Base-by-base conservation (phyloP, 2,888 invertebrate species). In the Hylaea fasciaria region DNA sequence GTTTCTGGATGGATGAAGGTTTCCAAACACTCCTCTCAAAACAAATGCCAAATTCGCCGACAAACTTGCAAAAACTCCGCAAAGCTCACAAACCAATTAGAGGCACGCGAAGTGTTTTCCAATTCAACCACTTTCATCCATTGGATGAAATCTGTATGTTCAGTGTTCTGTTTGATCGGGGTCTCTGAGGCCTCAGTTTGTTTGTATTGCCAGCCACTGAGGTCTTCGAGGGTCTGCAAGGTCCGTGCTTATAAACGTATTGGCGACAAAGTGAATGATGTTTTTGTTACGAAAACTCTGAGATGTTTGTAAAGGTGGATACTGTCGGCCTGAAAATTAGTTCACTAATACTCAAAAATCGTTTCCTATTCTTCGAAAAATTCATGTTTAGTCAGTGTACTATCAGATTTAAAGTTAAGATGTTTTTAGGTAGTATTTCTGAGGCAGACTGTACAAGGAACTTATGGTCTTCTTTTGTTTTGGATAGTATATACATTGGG, bases 151-250 rank as follows among this genome's bases (percentile, higher is more conserved):
- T 50, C 17, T 49, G 16, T 45, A 37, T n/a, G 4, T n/a, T 12
- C n/a, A 37, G 53, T 53, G 53, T 40, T 59, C 16, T 58, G 17
- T 53, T 59, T 59, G 59, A 39, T 54, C 59, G 32, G 4, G 28
- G 28, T 28, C 28, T 28, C 28, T 5, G 7, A 59, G 48, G 58
- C 10, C 29, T 17, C 41, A 28, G 22, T 10, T 39, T 48, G 47
- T 58, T 58, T 58, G 58, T 48, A 28, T 52, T 52, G n/a, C n/a
- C 29, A 22, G 46, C 45, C n/a, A n/a, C n/a, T n/a, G n/a, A n/a
- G n/a, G n/a, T n/a, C 32, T 43, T 57, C 10, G 10, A 52, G 52
- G 37, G 48, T 14, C 44, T 48, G n/a, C 37, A 49, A 44, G 47
- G 28, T 17, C 39, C 58, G 58, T 52, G 44, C 53, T 59, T 43